Conservation (phyloP, 2,888 invertebrate genomes). For the Eugnorisma glareosa region DNA sequence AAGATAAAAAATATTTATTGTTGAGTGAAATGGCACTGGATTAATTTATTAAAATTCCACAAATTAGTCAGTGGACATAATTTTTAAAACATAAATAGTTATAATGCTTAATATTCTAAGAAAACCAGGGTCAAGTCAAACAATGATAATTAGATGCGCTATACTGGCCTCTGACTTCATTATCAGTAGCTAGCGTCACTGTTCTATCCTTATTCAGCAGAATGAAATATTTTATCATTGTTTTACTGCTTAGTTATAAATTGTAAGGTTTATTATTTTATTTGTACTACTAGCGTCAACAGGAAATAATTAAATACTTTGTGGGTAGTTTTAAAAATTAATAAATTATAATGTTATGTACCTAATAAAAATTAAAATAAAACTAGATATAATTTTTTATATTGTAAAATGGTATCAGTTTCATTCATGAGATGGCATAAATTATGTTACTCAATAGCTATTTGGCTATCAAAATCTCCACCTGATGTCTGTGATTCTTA, state of each 20-base stretch:
- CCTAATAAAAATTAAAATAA: neutral
- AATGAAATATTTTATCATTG: slow-evolving; percentile 19
- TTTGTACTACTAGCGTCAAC: neutral
- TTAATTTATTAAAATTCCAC: slow-evolving; percentile 1
- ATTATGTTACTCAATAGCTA: slow-evolving; percentile 12
- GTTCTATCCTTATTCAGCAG: slow-evolving; percentile 47
- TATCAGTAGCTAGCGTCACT: slow-evolving; percentile 57
- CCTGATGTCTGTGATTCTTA: slow-evolving; percentile 26
- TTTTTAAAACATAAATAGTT: slow-evolving; percentile 12
- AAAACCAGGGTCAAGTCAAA: slow-evolving; percentile 57
- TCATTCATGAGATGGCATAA: slow-evolving; percentile 11
- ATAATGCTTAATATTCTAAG: slow-evolving; percentile 50
- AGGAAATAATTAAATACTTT: slow-evolving; percentile 14
- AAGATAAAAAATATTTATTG: neutral
- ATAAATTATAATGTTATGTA: neutral
- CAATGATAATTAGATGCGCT: slow-evolving; percentile 66
- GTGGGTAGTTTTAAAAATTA: slow-evolving; percentile 2
- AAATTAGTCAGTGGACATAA: slow-evolving; percentile 5
- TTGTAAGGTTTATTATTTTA: slow-evolving; percentile 17
- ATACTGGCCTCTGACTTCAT: slow-evolving; percentile 67
- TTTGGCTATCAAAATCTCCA: slow-evolving; percentile 11
- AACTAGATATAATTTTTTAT: neutral
- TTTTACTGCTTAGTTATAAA: slow-evolving; percentile 7
- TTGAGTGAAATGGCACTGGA: slow-evolving; percentile 26
- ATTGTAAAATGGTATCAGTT: neutral